A percentile compares a stretch with the other conserved stretches of the same genome.
These are phyloP conservation scores for Apodemus sylvaticus DNA, from an alignment of 2,113 vertebrate species.

Conservation along the genomic window DNA sequence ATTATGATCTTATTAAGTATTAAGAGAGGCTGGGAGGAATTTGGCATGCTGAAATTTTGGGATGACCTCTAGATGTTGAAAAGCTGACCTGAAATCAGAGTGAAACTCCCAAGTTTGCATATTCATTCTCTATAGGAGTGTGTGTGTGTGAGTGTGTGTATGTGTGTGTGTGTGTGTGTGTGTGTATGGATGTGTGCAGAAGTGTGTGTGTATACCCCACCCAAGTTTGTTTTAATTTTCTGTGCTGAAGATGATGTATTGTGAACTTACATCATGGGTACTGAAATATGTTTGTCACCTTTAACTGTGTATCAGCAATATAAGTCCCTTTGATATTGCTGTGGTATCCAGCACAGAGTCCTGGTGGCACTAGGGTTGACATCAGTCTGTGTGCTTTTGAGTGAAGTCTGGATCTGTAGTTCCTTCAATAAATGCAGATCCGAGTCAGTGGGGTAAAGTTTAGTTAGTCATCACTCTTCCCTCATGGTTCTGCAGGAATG, in stretches of 20 bases:
- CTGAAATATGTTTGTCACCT: neutral
- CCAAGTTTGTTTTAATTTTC: neutral
- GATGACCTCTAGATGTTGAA: conserved; percentile 16
- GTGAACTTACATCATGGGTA: neutral
- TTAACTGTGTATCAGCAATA: neutral
- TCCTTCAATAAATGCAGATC: neutral
- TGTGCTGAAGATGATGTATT: neutral
- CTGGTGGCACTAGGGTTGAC: neutral
- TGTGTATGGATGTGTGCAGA: neutral
- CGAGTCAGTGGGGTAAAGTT: neutral
- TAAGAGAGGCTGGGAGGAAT: conserved; percentile 56
- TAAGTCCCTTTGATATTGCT: neutral
- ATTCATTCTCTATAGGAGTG: neutral
- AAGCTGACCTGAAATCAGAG: conserved; percentile 1
- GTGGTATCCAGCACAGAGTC: neutral
- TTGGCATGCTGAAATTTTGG: conserved; percentile 50
- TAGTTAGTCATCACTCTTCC: neutral
- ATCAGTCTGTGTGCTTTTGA: neutral
- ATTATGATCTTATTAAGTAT: conserved; percentile 77
- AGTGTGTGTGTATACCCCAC: neutral
- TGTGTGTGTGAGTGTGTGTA: neutral
- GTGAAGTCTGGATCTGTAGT: neutral
- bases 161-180: neutral
- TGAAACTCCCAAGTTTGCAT: neutral
- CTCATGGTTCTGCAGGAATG: neutral